A percentile compares a stretch with the other conserved stretches of the same genome.
These are phyloP conservation scores for Aphidoletes aphidimyza DNA, from an alignment of 2,888 invertebrate genomes.

Conservation along the genomic window DNA sequence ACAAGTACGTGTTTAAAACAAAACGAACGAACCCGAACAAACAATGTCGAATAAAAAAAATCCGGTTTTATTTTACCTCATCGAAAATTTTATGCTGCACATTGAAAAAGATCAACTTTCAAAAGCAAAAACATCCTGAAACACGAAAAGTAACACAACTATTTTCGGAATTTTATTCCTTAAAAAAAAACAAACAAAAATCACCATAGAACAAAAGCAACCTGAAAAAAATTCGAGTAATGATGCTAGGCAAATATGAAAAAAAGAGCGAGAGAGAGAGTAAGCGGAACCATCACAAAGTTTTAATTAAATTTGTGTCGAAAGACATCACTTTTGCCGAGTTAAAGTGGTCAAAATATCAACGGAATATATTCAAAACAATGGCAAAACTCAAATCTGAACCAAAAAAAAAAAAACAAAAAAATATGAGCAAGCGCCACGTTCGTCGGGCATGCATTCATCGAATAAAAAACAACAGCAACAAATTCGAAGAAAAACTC, in stretches of 20 bases:
- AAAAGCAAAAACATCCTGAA: neutral
- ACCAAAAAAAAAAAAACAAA: neutral
- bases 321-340: constrained; percentile 18
- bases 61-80: constrained; percentile 16
- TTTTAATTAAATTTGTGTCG: constrained; percentile 41
- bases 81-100: too few relatives aligned
- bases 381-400: constrained; percentile 1
- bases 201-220: too few relatives aligned
- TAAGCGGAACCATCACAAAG: constrained; percentile 21
- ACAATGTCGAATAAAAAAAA: too few relatives aligned
- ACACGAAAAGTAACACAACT: neutral
- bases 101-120: neutral
- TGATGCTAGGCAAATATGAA: too few relatives aligned
- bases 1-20: neutral
- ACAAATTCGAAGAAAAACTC: too few relatives aligned
- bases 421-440: too few relatives aligned
- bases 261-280: neutral
- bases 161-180: neutral
- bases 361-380: constrained; percentile 13
- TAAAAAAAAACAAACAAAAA: too few relatives aligned
- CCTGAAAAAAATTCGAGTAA: too few relatives aligned
- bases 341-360: constrained; percentile 5
- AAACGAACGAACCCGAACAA: too few relatives aligned
- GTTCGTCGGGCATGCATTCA: too few relatives aligned
- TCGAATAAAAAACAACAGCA: too few relatives aligned